Evolutionary conservation across 1,140 invertebrate genomes (phyloP).

Genomic region (Drosophila quadrilineata): DNA sequence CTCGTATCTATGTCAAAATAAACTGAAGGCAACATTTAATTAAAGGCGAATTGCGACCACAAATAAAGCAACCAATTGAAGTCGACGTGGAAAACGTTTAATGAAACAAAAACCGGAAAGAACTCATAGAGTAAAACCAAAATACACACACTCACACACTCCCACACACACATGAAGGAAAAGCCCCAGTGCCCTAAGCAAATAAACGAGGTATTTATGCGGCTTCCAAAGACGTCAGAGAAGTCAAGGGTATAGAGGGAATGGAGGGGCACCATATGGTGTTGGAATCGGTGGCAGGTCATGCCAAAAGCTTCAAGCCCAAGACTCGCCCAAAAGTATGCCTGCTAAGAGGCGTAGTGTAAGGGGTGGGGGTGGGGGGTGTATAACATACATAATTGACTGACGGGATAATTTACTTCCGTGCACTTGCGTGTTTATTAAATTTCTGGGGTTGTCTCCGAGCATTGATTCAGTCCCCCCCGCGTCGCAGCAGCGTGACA

Average conservation of each 20-base stretch:
- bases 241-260: no score
- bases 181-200: slow-evolving; percentile 35
- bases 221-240: slow-evolving; percentile 46
- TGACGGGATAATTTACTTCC: slow-evolving; percentile 77
- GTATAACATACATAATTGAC: slow-evolving; percentile 70
- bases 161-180: background rate
- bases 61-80: slow-evolving; percentile 77
- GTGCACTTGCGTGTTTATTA: slow-evolving; percentile 79
- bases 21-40: slow-evolving; percentile 50
- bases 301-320: slow-evolving; percentile 2
- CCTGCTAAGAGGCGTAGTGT: background rate
- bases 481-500: background rate
- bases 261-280: no score
- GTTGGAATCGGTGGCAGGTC: background rate
- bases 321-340: background rate
- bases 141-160: slow-evolving; percentile 29
- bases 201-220: slow-evolving; percentile 77
- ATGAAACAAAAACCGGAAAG: slow-evolving; percentile 53
- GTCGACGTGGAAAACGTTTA: slow-evolving; percentile 55
- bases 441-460: slow-evolving; percentile 69
- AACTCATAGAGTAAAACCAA: slow-evolving; percentile 22
- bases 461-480: slow-evolving; percentile 66
- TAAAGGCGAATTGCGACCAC: slow-evolving; percentile 68
- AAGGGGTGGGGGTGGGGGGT: slow-evolving; percentile 1
- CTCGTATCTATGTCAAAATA: no score